Conservation (phyloP, 2,113 vertebrate genomes). For the Eubucco bourcierii region DNA sequence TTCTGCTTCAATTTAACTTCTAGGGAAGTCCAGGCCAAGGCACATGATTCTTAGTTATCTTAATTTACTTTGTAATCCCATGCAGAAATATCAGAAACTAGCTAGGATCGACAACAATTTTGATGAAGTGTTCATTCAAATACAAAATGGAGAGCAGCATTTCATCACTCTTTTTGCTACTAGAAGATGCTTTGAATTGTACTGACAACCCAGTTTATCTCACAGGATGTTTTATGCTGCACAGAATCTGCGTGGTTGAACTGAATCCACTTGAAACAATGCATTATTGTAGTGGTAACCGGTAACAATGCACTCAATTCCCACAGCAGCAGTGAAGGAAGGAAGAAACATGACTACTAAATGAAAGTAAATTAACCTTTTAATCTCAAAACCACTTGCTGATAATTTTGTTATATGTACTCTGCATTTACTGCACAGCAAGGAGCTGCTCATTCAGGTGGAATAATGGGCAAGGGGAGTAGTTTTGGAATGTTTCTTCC, state of each 20-base stretch:
- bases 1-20: neutral
- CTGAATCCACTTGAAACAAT: neutral
- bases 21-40: neutral
- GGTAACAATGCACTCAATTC: neutral
- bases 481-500: neutral
- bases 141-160: neutral
- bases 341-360: neutral
- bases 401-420: neutral
- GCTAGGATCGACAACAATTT: neutral
- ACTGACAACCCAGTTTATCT: neutral
- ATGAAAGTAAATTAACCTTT: neutral
- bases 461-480: neutral
- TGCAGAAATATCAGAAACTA: neutral
- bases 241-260: fast-evolving
- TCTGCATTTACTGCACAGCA: neutral
- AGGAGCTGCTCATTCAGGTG: neutral
- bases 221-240: neutral
- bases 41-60: neutral
- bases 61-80: neutral
- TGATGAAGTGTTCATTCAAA: neutral
- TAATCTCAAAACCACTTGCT: neutral
- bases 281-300: neutral
- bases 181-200: neutral
- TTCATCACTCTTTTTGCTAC: neutral
- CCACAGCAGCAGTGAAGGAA: neutral